These are phyloP conservation scores for Drosophila rhopaloa DNA, from an alignment of 1,140 invertebrate genomes.

Conservation along the genomic window DNA sequence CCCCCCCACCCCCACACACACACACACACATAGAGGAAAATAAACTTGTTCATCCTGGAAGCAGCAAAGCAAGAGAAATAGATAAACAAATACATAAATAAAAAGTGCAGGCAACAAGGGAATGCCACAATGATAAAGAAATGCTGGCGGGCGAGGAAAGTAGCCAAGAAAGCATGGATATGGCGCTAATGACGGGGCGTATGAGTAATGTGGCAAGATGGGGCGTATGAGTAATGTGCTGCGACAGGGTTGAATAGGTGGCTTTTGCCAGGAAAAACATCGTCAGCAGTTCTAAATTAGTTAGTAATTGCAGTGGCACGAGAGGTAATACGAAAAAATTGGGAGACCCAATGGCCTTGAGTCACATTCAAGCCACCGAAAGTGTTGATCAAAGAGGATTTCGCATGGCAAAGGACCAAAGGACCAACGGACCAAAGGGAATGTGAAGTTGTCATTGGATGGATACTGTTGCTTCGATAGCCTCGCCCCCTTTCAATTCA, in stretches of 20 bases:
- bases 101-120: constrained; percentile 6
- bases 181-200: constrained; percentile 10
- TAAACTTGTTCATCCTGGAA: constrained; percentile 34
- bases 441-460: neutral
- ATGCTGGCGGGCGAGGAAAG: neutral
- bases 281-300: neutral
- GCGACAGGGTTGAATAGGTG: neutral
- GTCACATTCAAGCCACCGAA: neutral
- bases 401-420: neutral
- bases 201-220: constrained; percentile 8
- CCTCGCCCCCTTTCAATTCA: constrained; percentile 5
- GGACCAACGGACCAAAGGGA: constrained; percentile 2
- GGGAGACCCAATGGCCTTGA: neutral
- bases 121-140: neutral
- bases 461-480: constrained; percentile 10
- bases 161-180: neutral
- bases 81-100: constrained; percentile 55
- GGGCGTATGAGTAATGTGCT: constrained; percentile 14
- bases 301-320: neutral
- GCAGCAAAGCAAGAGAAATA: constrained; percentile 32
- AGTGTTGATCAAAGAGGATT: constrained; percentile 1
- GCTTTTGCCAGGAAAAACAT: neutral
- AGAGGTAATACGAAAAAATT: neutral
- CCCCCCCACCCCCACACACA: neutral
- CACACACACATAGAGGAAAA: neutral